These are phyloP conservation scores for Poecilia velifera DNA, from an alignment of 2,797 vertebrate species.

Conservation along the genomic window DNA sequence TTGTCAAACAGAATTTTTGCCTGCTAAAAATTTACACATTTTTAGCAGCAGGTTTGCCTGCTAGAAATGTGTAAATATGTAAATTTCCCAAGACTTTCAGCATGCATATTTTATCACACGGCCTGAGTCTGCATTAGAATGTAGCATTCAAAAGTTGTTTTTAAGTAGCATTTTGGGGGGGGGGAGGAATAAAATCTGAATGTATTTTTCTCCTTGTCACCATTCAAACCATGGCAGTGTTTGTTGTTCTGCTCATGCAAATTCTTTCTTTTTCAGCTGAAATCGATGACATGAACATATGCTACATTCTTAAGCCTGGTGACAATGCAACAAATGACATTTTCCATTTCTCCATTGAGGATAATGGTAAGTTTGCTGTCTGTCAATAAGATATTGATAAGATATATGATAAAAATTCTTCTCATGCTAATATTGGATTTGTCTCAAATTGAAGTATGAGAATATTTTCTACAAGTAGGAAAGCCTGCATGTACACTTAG, in stretches of 20 bases:
- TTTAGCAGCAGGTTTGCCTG: conserved; percentile 42
- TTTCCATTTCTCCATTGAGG: conserved; percentile 93
- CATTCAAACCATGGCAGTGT: conserved; percentile 9
- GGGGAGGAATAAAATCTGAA: conserved; percentile 3
- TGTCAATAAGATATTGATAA: conserved; percentile 20
- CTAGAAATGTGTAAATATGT: not conserved
- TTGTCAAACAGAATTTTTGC: too few relatives aligned
- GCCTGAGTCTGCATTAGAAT: conserved; percentile 12
- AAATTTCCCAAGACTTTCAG: conserved; percentile 25
- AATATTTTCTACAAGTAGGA: conserved; percentile 9
- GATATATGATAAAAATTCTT: conserved; percentile 7
- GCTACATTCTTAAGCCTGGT: conserved; percentile 88
- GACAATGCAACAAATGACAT: conserved; percentile 88
- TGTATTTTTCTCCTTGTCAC: conserved; percentile 10
- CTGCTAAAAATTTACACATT: not conserved
- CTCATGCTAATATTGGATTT: conserved; percentile 17
- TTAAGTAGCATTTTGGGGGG: not conserved
- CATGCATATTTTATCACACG: conserved; percentile 32
- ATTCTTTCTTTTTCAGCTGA: conserved; percentile 83
- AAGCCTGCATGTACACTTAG: not conserved
- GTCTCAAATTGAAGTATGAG: conserved; percentile 12
- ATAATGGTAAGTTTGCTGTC: conserved; percentile 82
- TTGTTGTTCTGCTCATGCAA: conserved; percentile 29
- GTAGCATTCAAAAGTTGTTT: conserved; percentile 8
- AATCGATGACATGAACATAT: conserved; percentile 93